Base-by-base conservation (phyloP, 2,113 vertebrate genomes). In the Thamnaconus septentrionalis region DNA sequence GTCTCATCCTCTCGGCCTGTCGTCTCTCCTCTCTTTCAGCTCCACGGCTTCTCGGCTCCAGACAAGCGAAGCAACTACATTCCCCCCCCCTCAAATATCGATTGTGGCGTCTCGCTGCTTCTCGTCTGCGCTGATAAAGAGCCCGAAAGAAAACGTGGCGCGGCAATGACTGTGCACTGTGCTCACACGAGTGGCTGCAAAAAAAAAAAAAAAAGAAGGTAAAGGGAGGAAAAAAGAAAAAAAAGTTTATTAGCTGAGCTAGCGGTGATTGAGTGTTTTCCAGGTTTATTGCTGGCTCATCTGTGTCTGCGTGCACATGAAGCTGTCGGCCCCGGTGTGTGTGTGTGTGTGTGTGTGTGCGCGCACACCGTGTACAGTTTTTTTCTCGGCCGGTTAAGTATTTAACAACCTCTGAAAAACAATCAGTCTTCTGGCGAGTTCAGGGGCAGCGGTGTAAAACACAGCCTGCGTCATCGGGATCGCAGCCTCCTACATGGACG, bases 371-470 rank as follows among this genome's bases (percentile, higher is more conserved):
- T 31, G 18, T 31, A 31, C 18, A 31, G 18, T 31, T 31, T 31
- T 31, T 48, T 42, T 66, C 62, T 59, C 60, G 44, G 42, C 45
- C 46, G 47, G 40, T 56, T 57, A 73, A 73, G 59, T 50, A 55
- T 81, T 89, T 87, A 87, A 85, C 73, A 69, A 63, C 59, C 66
- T 68, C 55, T 71, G 71, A 79, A 75, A 86, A 88, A 86, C 77
- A 85, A 87, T 85, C 73, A 82, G 79, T 90, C 76, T 83, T 76
- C 48, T 57, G 62, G 66, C 69, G 63, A 56, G 92, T 88, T 89
- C 68, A 88, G 76, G 56, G 81, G 66, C 18, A 76, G 66, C 53
- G 49, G 76, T 86, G 91, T 90, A 84, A 90, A 91, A 91, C 90
- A 89, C 64, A 53, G 41, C 64, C 73, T 87, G 84, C 89, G 81